Evolutionary conservation across 2,797 vertebrate genomes (phyloP).

Genomic region (Pantherophis vulpinus): DNA sequence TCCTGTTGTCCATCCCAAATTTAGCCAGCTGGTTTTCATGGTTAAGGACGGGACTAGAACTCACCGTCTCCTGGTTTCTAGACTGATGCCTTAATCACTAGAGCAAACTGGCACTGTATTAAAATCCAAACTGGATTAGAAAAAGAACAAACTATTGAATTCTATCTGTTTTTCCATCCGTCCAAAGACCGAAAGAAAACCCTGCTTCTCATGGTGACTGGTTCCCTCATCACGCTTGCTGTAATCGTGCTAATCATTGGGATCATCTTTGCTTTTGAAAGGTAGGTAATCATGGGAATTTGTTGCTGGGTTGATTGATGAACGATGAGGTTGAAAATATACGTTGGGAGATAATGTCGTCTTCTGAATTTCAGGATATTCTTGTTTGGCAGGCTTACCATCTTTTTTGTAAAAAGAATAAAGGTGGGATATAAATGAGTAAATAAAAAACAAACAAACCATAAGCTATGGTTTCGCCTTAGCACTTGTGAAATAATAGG

Average conservation of each 20-base stretch:
- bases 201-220: background rate
- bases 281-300: background rate
- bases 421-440: background rate
- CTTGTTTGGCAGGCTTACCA: background rate
- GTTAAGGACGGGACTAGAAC: no score
- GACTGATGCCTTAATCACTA: no score
- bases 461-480: background rate
- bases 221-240: background rate
- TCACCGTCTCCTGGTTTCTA: no score
- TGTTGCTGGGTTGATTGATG: background rate
- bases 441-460: background rate
- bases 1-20: no score
- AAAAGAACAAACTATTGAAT: background rate
- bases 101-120: background rate
- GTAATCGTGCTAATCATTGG: background rate
- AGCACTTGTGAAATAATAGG: background rate
- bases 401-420: background rate
- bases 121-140: background rate
- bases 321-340: no score
- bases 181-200: fast-evolving
- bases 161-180: background rate
- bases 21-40: no score
- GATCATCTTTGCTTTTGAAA: background rate
- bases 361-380: background rate
- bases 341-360: background rate